Evolutionary conservation across 1,140 invertebrate species (phyloP).

Genomic region (Cecropterus lyciades): DNA sequence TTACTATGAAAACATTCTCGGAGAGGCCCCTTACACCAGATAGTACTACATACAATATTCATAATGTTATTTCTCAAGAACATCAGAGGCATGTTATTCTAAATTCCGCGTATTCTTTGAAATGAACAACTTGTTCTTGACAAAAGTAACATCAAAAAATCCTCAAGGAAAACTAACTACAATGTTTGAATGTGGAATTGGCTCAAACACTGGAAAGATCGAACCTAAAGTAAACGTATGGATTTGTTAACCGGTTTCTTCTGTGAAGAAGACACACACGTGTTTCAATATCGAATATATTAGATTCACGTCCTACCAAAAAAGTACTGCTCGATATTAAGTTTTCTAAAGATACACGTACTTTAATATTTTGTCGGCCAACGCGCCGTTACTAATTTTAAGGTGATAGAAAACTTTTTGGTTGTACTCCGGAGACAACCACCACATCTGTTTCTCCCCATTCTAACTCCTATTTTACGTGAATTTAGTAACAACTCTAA

Average conservation of each 20-base stretch:
- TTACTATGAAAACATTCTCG: conserved; percentile 30
- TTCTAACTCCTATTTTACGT: too few relatives aligned
- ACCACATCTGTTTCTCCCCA: too few relatives aligned
- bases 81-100: conserved; percentile 29
- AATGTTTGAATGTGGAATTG: background rate
- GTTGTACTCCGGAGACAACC: too few relatives aligned
- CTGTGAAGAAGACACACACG: too few relatives aligned
- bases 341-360: too few relatives aligned
- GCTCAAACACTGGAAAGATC: background rate
- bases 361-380: too few relatives aligned
- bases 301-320: too few relatives aligned
- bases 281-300: too few relatives aligned
- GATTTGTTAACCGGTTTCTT: background rate
- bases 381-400: too few relatives aligned
- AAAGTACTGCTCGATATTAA: too few relatives aligned
- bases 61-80: conserved; percentile 34
- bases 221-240: background rate
- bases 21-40: conserved; percentile 9
- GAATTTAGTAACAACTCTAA: too few relatives aligned
- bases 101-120: conserved; percentile 28
- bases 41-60: conserved; percentile 28
- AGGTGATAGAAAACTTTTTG: too few relatives aligned
- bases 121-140: conserved; percentile 5
- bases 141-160: conserved; percentile 4
- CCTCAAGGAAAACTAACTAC: background rate